These are phyloP conservation scores for Chloroceryle inda DNA, from an alignment of 2,797 vertebrate genomes.

Conservation along the genomic window DNA sequence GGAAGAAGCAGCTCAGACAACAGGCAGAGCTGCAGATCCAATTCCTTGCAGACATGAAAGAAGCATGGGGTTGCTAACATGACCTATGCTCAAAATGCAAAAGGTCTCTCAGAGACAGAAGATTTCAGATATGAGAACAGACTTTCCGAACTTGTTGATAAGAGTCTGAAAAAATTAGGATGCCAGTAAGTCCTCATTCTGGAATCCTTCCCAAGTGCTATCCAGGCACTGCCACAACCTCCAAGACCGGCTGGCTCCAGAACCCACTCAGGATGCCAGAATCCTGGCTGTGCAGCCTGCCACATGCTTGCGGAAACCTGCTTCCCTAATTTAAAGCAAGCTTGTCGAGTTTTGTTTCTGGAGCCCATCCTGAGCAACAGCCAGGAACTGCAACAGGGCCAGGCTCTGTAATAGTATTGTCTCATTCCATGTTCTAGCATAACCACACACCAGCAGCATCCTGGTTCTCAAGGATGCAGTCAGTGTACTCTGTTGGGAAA, in stretches of 20 bases:
- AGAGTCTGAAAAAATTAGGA: not conserved
- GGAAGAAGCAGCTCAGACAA: not conserved
- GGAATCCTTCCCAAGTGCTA: not conserved
- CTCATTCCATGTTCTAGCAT: not conserved
- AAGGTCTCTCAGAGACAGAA: not conserved
- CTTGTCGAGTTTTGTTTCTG: constrained; percentile 41
- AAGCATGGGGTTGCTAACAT: not conserved
- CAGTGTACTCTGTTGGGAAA: not conserved
- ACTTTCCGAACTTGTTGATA: not conserved
- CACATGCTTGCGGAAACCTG: constrained; percentile 60
- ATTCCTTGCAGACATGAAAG: not conserved
- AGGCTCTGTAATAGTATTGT: not conserved
- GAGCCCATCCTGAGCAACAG: constrained; percentile 6
- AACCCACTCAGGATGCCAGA: constrained; percentile 35
- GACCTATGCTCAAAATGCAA: not conserved
- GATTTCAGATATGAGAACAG: not conserved
- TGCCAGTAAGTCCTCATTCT: not conserved
- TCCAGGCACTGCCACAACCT: not conserved
- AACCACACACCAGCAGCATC: not conserved
- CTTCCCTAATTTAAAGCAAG: constrained; percentile 47
- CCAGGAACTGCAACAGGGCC: not conserved
- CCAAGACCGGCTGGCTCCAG: constrained; percentile 61
- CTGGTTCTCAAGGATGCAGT: not conserved
- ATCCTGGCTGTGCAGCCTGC: constrained; percentile 22
- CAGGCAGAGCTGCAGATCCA: not conserved